Conservation (phyloP, 1,140 invertebrate species). For the Copidosoma floridanum region DNA sequence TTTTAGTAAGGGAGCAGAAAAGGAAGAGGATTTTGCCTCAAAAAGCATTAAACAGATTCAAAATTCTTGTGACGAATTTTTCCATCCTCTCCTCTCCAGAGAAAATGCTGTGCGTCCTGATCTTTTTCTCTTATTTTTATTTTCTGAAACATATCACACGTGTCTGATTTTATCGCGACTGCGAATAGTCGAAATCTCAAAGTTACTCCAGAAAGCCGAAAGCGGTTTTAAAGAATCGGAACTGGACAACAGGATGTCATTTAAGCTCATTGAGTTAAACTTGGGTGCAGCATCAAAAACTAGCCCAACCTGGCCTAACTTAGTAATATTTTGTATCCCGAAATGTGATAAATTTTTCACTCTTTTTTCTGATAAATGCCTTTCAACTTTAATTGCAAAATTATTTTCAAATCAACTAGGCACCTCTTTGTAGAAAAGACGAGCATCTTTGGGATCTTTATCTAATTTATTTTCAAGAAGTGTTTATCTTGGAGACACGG, state of each 20-base stretch:
- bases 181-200: conserved; percentile 35
- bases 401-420: neutral
- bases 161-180: conserved; percentile 37
- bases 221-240: conserved; percentile 36
- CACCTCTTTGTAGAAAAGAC: neutral
- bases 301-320: conserved; percentile 32
- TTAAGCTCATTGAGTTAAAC: conserved; percentile 10
- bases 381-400: neutral
- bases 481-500: neutral
- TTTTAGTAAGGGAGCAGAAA: conserved; percentile 31
- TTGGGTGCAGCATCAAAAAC: conserved; percentile 35
- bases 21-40: conserved; percentile 38
- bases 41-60: conserved; percentile 35
- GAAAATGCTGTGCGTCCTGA: conserved; percentile 32
- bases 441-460: neutral
- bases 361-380: neutral
- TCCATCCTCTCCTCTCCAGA: conserved; percentile 33
- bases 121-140: conserved; percentile 24
- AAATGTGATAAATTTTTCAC: conserved; percentile 41
- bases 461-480: neutral
- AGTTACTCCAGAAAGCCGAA: conserved; percentile 34
- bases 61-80: too few species aligned
- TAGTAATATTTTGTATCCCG: conserved; percentile 32
- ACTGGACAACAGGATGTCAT: conserved; percentile 12
- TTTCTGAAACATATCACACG: conserved; percentile 47